Base-by-base conservation (phyloP, 2,113 vertebrate species). In the Meleagris gallopavo region DNA sequence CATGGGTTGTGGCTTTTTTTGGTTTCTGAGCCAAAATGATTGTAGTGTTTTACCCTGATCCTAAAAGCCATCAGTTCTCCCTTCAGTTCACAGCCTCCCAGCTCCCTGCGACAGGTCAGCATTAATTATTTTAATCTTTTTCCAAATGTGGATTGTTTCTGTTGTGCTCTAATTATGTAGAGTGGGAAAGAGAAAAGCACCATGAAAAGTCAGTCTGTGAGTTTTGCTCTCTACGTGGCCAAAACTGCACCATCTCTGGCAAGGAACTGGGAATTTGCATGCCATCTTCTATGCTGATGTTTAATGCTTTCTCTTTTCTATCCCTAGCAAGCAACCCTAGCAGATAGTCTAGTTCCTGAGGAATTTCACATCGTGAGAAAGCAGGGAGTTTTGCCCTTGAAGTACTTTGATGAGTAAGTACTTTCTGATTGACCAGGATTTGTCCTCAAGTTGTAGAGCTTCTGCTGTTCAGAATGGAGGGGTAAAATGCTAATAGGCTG, bases 301-400 rank as follows among this genome's bases (percentile, higher is more conserved):
- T 93, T 38, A 11, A n/a, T 43, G 19, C 48, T 48, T 21, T 55
- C 25, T 89, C 54, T 86, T 22, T 88, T 89, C 73, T 50, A 64
- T 91, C 90, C 92, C 64, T 87, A 98, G 98, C 76, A 83, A 41
- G 30, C 69, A 66, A 93, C 25, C 45, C 22, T 98, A 66, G 89
- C 93, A 36, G 98, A 98, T 34, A 98, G 96, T 61, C 94, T 99
- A 87, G 91, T 99, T 91, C 98, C 99, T 41, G 97, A 98, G 72
- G 98, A 99, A 84, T 99, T 98, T 96, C 98, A 98, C 71, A 93
- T 99, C 4, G 97, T 99, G 88, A 98, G 97, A 95, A 99, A 98
- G 77, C 98, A 96, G 95, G 98, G 98, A 34, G 94, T 99, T 38
- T 79, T 90, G 50, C 97, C 97, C 52, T 97, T 99, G 71, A 97